Percentiles rank a stretch among this genome's conserved stretches.
These are phyloP conservation scores for Protula sp. DNA, from an alignment of 2,888 invertebrate genomes.

Conservation along the genomic window DNA sequence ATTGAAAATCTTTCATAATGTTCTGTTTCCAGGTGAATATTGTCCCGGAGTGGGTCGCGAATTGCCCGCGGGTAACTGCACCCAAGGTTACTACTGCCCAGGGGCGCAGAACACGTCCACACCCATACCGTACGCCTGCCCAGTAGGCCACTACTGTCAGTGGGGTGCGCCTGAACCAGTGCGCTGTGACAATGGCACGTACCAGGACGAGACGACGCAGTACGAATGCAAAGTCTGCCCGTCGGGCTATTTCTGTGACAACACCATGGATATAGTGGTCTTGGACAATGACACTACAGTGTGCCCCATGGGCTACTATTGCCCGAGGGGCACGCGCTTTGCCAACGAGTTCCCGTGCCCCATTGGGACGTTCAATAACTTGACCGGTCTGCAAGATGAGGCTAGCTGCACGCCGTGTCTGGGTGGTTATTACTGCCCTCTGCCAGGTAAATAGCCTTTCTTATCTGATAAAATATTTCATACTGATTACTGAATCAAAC, in stretches of 20 bases:
- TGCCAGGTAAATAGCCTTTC: too few species aligned
- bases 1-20: too few species aligned
- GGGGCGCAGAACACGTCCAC: slow-evolving; percentile 39
- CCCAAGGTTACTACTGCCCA: slow-evolving; percentile 46
- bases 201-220: slow-evolving; percentile 33
- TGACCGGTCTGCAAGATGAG: slow-evolving; percentile 29
- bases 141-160: slow-evolving; percentile 45
- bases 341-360: slow-evolving; percentile 43
- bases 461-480: too few species aligned
- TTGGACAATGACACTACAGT: slow-evolving; percentile 38
- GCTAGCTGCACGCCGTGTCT: slow-evolving; percentile 38
- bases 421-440: slow-evolving; percentile 45
- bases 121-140: slow-evolving; percentile 42
- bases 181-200: slow-evolving; percentile 43
- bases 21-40: slow-evolving; percentile 19
- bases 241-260: slow-evolving; percentile 49
- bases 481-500: too few species aligned
- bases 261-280: slow-evolving; percentile 41
- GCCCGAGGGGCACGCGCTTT: slow-evolving; percentile 39
- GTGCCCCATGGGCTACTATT: slow-evolving; percentile 45
- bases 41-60: slow-evolving; percentile 38
- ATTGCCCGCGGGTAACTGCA: slow-evolving; percentile 37
- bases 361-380: slow-evolving; percentile 45
- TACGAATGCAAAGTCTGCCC: slow-evolving; percentile 38
- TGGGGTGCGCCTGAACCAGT: slow-evolving; percentile 32